Conservation (phyloP, 2,797 vertebrate species). For the Sebastes matsubarae region DNA sequence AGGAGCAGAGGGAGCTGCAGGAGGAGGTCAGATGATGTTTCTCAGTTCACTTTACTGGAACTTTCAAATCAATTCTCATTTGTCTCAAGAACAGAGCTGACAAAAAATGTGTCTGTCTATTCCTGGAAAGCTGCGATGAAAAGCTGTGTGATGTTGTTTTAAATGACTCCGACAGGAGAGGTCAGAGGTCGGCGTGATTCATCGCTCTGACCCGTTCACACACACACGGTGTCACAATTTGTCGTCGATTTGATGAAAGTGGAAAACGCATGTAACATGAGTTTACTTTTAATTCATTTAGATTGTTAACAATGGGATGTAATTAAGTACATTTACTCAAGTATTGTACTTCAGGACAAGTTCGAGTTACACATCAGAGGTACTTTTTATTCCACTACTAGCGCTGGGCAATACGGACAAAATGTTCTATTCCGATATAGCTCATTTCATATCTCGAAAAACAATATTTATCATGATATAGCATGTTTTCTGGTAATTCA, state of each 20-base stretch:
- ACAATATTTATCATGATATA: too few species aligned
- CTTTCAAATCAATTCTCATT: slow-evolving; percentile 50
- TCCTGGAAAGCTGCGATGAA: slow-evolving; percentile 35
- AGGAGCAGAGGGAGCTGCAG: slow-evolving; percentile 54
- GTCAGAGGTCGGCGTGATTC: slow-evolving; percentile 14
- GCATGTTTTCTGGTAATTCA: too few species aligned
- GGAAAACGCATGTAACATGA: slow-evolving; percentile 6
- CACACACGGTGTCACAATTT: slow-evolving; percentile 23
- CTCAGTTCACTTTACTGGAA: slow-evolving; percentile 36
- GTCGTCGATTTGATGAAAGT: slow-evolving; percentile 34
- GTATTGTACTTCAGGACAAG: background rate
- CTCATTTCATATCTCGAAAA: too few species aligned
- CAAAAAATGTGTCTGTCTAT: slow-evolving; percentile 27
- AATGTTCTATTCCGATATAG: too few species aligned
- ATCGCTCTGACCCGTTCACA: background rate
- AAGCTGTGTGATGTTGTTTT: background rate
- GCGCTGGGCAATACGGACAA: too few species aligned
- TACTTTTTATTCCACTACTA: background rate
- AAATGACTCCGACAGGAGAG: slow-evolving; percentile 38
- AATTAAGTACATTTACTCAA: background rate
- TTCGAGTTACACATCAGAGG: background rate
- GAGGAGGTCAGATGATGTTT: slow-evolving; percentile 42
- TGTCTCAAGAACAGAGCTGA: slow-evolving; percentile 29
- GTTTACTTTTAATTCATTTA: slow-evolving; percentile 1
- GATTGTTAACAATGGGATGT: background rate